Evolutionary conservation across 2,888 invertebrate species (phyloP).

Genomic region (Heliconius erato): DNA sequence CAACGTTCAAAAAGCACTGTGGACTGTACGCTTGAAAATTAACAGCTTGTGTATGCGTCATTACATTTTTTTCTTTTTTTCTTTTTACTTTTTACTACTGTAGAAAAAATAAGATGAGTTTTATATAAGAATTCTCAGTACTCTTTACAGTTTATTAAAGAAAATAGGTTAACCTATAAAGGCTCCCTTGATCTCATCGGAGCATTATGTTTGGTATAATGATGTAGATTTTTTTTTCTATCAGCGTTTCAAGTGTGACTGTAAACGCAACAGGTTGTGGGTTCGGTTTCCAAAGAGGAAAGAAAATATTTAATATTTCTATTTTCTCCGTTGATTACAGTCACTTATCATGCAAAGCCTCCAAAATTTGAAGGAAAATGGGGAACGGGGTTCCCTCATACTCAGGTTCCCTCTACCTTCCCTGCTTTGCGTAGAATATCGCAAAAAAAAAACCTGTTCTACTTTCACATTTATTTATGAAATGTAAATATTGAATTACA

Average conservation of each 20-base stretch:
- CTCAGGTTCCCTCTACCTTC: too few species aligned
- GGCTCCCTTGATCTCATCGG: conserved; percentile 9
- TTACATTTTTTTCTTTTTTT: conserved; percentile 28
- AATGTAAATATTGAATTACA: conserved; percentile 5
- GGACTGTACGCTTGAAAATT: conserved; percentile 30
- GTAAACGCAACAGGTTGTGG: too few species aligned
- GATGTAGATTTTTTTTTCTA: not conserved
- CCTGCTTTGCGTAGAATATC: too few species aligned
- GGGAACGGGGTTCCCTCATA: too few species aligned
- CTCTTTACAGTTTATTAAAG: conserved; percentile 28
- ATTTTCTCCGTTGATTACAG: too few species aligned
- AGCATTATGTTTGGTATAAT: conserved; percentile 1
- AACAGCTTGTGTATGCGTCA: conserved; percentile 31
- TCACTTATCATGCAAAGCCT: too few species aligned
- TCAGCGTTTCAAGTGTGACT: too few species aligned
- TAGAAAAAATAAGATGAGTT: conserved; percentile 27
- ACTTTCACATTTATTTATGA: not conserved
- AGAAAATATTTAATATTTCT: too few species aligned
- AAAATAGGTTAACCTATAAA: conserved; percentile 25
- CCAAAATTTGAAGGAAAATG: too few species aligned
- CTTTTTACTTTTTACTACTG: conserved; percentile 24
- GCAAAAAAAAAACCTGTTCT: not conserved
- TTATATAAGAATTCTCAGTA: conserved; percentile 20
- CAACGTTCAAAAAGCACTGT: conserved; percentile 24
- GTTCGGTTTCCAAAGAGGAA: too few species aligned